Evolutionary conservation across 2,797 vertebrate genomes (phyloP), one percentile per base, ranked within the genome.

Genomic region (Petrocephalus sullivani): DNA sequence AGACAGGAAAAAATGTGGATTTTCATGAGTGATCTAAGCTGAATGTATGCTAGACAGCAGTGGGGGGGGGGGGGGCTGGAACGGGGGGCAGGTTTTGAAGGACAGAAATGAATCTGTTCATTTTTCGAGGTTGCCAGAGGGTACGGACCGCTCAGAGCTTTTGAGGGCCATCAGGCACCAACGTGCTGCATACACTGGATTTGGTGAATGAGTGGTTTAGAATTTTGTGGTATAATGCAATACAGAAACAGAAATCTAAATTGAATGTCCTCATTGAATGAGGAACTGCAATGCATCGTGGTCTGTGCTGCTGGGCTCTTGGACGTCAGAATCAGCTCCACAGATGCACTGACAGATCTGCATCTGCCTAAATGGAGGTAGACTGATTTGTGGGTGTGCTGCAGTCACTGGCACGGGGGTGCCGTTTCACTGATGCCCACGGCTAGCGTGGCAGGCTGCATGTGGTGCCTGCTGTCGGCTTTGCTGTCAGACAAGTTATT

Each of bases 151-250:
- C 53, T 7, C 53, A 19, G 6, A 37, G 84, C 23, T 19, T 37
- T 4, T n/a, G 33, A 71, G 23, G 56, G 56, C 33, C 16, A 1
- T 21, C 19, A 7, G 56, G 41, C 16, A 19, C 5, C 23, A 57
- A 21, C 21, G 53, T 12, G 1, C 23, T 14, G 83, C 5, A 37
- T 12, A 23, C 51, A 37, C 12, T 4, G 28, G 3, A 71, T 71
- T 37, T 49, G 49, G 82, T n/a, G 71, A n/a, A n/a, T 9, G 33
- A 46, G 41, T 41, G 71, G 71, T 78, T 23, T 28, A 16, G 82
- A 21, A 85, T 56, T 85, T 57, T 85, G 82, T 85, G 82, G 82
- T 85, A 54, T 78, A 78, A 49, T 49, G 75, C 75, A 78, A n/a
- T n/a, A n/a, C 33, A 49, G 28, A 78, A 78, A 46, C 7, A 19